A percentile compares a stretch with the other conserved stretches of the same genome.
These are phyloP conservation scores for Palythoa heliodiscus DNA, from an alignment of 92 coral and sea anemone species.

Conservation along the genomic window DNA sequence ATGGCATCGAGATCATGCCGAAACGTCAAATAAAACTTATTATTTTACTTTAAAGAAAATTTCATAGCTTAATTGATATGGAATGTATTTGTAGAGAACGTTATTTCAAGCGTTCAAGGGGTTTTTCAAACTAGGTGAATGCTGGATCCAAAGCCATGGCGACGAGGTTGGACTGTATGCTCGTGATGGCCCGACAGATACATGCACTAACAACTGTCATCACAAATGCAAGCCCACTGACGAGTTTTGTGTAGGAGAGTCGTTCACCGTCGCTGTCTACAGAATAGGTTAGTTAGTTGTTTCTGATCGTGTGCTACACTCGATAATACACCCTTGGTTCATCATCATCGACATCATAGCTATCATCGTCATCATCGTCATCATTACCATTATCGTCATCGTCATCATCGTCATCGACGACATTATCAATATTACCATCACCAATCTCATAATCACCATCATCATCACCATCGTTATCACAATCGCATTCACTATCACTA, in stretches of 20 bases:
- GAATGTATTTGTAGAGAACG: no score
- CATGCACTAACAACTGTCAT: constrained; percentile 29
- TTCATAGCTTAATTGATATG: no score
- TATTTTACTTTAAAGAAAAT: no score
- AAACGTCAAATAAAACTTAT: no score
- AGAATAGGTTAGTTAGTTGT: neutral
- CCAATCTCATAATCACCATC: no score
- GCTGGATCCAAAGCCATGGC: neutral
- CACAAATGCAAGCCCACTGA: constrained; percentile 1
- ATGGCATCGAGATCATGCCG: no score
- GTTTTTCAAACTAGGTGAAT: constrained; percentile 3
- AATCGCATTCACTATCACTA: neutral
- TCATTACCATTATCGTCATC: neutral
- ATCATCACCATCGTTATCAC: no score
- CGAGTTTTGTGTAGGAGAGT: constrained; percentile 18
- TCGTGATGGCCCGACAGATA: neutral
- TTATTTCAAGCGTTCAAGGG: neutral
- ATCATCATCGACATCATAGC: neutral
- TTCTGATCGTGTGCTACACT: neutral
- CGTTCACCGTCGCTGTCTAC: constrained; percentile 21
- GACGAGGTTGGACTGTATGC: neutral
- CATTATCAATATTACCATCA: no score
- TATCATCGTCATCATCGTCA: neutral
- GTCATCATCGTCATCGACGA: no score
- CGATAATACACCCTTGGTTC: neutral